Percentiles rank a stretch among this genome's conserved stretches.
phyloP scores from a whole-genome alignment of 2,888 invertebrate species.

The Ceriagrion tenellum region DNA sequence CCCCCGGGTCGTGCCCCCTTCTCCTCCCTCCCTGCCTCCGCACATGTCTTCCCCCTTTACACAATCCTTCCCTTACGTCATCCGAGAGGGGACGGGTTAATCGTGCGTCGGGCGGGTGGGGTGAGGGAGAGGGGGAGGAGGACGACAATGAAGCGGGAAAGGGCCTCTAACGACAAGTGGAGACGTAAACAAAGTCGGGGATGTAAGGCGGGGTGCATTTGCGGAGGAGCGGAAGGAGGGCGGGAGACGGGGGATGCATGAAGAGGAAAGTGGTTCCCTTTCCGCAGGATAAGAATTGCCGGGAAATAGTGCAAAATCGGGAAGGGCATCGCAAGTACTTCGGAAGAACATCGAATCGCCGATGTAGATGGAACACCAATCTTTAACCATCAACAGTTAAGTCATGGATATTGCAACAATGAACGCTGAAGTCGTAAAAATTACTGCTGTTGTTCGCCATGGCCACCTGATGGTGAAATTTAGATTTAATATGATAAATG shows the following conservation, averaged over 20 bases:
- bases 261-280: too few relatives aligned
- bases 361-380: too few relatives aligned
- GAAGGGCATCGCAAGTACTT: too few relatives aligned
- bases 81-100: not conserved
- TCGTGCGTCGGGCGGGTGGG: not conserved
- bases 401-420: too few relatives aligned
- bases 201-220: not conserved
- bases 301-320: too few relatives aligned
- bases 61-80: not conserved
- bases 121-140: not conserved
- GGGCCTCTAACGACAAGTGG: not conserved
- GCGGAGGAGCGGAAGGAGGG: not conserved
- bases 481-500: too few relatives aligned
- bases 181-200: constrained; percentile 5
- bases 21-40: not conserved
- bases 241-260: not conserved
- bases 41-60: not conserved
- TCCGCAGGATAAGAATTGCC: too few relatives aligned
- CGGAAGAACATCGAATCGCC: too few relatives aligned
- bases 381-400: too few relatives aligned
- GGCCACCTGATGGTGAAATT: too few relatives aligned
- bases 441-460: too few relatives aligned
- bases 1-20: not conserved
- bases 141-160: not conserved
- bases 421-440: too few relatives aligned